phyloP scores from a whole-genome alignment of 53 echinoderm and acorn worm species.

The Astropecten irregularis region DNA sequence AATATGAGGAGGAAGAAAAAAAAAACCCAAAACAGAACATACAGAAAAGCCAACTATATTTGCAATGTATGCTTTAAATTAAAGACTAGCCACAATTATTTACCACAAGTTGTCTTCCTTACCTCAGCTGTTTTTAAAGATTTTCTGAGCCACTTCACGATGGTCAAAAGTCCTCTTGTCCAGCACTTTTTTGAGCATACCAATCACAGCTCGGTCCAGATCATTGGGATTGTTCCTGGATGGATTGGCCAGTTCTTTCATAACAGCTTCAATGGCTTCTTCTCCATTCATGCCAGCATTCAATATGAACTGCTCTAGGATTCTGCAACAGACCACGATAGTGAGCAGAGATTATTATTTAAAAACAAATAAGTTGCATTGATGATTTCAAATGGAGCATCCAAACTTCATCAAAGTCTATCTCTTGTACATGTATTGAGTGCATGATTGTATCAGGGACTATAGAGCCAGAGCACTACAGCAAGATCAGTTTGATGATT shows the following conservation, averaged over 20 bases:
- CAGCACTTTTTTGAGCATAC: conserved; percentile 58
- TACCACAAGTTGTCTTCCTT: neutral
- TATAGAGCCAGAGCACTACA: too few relatives aligned
- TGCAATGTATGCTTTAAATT: too few relatives aligned
- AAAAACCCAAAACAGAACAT: too few relatives aligned
- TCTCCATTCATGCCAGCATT: conserved; percentile 56
- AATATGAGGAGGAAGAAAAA: too few relatives aligned
- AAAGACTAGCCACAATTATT: too few relatives aligned
- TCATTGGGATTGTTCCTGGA: conserved; percentile 41
- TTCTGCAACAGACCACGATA: conserved; percentile 10
- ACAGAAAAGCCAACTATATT: too few relatives aligned
- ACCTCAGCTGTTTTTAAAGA: conserved; percentile 72
- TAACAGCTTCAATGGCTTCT: conserved; percentile 31
- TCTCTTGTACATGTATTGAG: too few relatives aligned
- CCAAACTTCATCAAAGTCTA: neutral
- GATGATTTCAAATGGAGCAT: too few relatives aligned
- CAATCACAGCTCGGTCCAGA: conserved; percentile 60
- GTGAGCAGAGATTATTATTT: neutral
- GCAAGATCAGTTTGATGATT: too few relatives aligned
- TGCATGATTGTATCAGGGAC: too few relatives aligned
- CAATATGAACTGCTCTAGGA: conserved; percentile 70
- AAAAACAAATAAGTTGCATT: too few relatives aligned
- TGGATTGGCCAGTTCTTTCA: conserved; percentile 49
- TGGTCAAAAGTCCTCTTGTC: conserved; percentile 34
- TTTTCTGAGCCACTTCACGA: conserved; percentile 44